Evolutionary conservation across 2,888 invertebrate species (phyloP).

Genomic region (Drosophila tripunctata): DNA sequence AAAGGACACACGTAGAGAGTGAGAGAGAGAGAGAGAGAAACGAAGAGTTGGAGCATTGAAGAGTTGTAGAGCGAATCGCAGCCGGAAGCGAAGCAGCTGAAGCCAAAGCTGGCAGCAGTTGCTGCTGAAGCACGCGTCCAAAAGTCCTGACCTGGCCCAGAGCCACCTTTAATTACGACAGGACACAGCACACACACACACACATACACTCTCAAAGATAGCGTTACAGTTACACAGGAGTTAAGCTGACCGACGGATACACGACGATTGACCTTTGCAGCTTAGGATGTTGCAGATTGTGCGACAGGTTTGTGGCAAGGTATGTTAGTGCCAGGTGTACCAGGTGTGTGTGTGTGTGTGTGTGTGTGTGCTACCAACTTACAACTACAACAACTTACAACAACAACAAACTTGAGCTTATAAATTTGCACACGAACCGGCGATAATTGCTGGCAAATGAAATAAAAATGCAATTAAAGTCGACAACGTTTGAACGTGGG

Average conservation of each 20-base stretch:
- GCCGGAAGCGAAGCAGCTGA: constrained; percentile 5
- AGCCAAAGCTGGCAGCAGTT: constrained; percentile 4
- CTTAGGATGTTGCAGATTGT: constrained; percentile 48
- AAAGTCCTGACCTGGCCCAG: constrained; percentile 42
- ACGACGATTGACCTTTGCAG: constrained; percentile 66
- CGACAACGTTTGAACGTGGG: constrained; percentile 41
- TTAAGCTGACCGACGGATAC: constrained; percentile 49
- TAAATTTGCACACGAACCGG: constrained; percentile 71
- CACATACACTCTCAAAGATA: not conserved
- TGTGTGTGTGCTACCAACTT: constrained; percentile 22
- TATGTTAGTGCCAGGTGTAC: constrained; percentile 19
- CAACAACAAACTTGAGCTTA: constrained; percentile 43
- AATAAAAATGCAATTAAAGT: constrained; percentile 82
- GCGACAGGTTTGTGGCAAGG: constrained; percentile 10
- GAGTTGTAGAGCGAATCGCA: not conserved
- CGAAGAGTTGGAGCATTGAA: not conserved
- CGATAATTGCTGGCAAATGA: constrained; percentile 81
- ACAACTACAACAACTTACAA: constrained; percentile 3
- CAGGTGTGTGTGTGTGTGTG: constrained; percentile 29
- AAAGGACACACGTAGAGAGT: not conserved
- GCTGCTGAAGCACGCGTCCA: constrained; percentile 34
- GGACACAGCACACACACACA: constrained; percentile 19
- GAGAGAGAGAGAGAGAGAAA: not conserved
- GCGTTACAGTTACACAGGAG: constrained; percentile 10
- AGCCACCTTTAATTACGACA: constrained; percentile 72